phyloP scores from a whole-genome alignment of 2,888 invertebrate genomes.

The Aspidiotus destructor region DNA sequence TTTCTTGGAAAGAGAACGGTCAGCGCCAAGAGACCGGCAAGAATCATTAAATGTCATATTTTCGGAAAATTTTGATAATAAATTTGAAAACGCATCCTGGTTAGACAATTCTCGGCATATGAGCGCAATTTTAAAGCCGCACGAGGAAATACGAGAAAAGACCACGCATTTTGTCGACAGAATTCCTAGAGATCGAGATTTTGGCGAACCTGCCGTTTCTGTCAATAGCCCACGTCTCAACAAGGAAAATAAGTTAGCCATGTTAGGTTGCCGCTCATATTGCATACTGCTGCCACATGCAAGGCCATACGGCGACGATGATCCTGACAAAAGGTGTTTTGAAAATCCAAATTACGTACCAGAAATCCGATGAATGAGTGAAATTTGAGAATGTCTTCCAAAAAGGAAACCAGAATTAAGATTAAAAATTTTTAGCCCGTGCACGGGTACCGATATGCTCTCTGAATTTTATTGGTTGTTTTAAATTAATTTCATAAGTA shows the following conservation, averaged over 20 bases:
- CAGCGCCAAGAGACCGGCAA: slow-evolving; percentile 36
- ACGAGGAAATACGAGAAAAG: slow-evolving; percentile 22
- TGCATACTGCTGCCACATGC: slow-evolving; percentile 38
- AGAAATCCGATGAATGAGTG: slow-evolving; percentile 10
- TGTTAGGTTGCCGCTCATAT: slow-evolving; percentile 39
- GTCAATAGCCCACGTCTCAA: slow-evolving; percentile 37
- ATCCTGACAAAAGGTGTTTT: slow-evolving; percentile 21
- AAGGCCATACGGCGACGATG: slow-evolving; percentile 12
- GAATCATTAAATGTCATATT: slow-evolving; percentile 40
- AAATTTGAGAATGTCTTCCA: slow-evolving; percentile 21
- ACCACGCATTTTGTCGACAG: slow-evolving; percentile 28
- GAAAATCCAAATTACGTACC: slow-evolving; percentile 29
- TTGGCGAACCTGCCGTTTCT: slow-evolving; percentile 27
- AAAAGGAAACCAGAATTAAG: background rate
- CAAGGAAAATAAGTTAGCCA: slow-evolving; percentile 39
- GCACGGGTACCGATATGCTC: too few species aligned
- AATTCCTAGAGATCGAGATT: slow-evolving; percentile 15
- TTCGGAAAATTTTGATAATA: slow-evolving; percentile 39
- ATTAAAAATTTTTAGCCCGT: too few species aligned
- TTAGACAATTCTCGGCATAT: slow-evolving; percentile 25
- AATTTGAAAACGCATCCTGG: slow-evolving; percentile 20
- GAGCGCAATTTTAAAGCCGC: slow-evolving; percentile 33
- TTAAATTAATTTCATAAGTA: too few species aligned
- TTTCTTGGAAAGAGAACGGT: slow-evolving; percentile 33
- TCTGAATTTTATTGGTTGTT: too few species aligned